Evolutionary conservation across 2,888 invertebrate species (phyloP).

Genomic region (Drosophila limbata): DNA sequence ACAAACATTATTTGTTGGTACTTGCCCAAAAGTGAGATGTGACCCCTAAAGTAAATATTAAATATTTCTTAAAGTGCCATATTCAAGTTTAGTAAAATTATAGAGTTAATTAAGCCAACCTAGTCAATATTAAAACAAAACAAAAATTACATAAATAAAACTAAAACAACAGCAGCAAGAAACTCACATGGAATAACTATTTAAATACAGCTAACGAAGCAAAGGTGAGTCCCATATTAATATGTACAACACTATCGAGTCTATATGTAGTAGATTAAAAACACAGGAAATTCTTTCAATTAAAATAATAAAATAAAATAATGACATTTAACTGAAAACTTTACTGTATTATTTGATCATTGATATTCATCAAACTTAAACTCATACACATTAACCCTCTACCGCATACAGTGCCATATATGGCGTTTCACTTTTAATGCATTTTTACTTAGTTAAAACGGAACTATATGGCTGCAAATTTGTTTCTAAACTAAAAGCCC

Average conservation of each 20-base stretch:
- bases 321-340: too few species aligned
- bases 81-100: slow-evolving; percentile 23
- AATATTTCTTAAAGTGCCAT: slow-evolving; percentile 56
- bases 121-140: slow-evolving; percentile 47
- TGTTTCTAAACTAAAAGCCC: too few species aligned
- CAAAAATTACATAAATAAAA: neutral
- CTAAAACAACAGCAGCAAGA: neutral
- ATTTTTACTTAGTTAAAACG: too few species aligned
- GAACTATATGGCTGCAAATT: too few species aligned
- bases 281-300: neutral
- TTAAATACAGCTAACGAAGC: slow-evolving; percentile 11
- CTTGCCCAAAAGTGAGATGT: slow-evolving; percentile 47
- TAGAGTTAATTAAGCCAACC: slow-evolving; percentile 21
- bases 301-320: too few species aligned
- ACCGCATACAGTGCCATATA: too few species aligned
- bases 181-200: slow-evolving; percentile 32
- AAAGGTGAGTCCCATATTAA: slow-evolving; percentile 40
- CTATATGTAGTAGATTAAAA: neutral
- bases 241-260: too few species aligned
- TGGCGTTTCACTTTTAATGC: too few species aligned
- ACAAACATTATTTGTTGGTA: neutral
- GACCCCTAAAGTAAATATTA: slow-evolving; percentile 31
- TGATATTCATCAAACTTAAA: too few species aligned
- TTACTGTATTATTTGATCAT: too few species aligned
- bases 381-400: too few species aligned